A percentile compares a stretch with the other conserved stretches of the same genome.
phyloP scores from a whole-genome alignment of 1,140 invertebrate genomes.

The Magallana gigas region DNA sequence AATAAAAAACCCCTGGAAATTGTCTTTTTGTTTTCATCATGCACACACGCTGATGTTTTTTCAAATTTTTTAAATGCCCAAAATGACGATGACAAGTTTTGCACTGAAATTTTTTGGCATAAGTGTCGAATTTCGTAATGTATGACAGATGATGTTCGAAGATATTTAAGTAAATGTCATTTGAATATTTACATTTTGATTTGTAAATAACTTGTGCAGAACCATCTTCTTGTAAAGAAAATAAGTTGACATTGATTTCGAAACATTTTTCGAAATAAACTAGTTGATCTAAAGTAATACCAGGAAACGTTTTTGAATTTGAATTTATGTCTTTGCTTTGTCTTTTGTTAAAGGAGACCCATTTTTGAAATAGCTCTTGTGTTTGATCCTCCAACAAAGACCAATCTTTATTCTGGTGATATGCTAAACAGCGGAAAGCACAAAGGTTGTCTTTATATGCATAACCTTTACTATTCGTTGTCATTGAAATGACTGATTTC shows the following conservation, averaged over 20 bases:
- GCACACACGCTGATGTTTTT: conserved; percentile 9
- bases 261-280: conserved; percentile 3
- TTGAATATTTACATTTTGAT: conserved; percentile 18
- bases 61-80: not conserved
- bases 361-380: conserved; percentile 58
- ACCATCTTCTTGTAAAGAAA: not conserved
- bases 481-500: not conserved
- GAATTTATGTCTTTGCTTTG: not conserved
- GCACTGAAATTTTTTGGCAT: not conserved
- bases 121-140: not conserved
- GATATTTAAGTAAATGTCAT: not conserved
- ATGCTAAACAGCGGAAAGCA: conserved; percentile 48
- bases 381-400: conserved; percentile 45
- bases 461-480: not conserved
- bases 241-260: not conserved
- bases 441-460: not conserved
- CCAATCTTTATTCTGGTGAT: conserved; percentile 45
- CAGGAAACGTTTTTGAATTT: not conserved
- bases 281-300: not conserved
- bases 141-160: not conserved
- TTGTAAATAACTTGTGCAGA: not conserved
- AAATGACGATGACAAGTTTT: too few relatives aligned
- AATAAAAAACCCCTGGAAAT: conserved; percentile 46
- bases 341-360: conserved; percentile 42
- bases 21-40: not conserved